Evolutionary conservation across 2,797 vertebrate genomes (phyloP), one percentile per base, ranked within the genome.

Genomic region (Pseudotriccus pelzelni): DNA sequence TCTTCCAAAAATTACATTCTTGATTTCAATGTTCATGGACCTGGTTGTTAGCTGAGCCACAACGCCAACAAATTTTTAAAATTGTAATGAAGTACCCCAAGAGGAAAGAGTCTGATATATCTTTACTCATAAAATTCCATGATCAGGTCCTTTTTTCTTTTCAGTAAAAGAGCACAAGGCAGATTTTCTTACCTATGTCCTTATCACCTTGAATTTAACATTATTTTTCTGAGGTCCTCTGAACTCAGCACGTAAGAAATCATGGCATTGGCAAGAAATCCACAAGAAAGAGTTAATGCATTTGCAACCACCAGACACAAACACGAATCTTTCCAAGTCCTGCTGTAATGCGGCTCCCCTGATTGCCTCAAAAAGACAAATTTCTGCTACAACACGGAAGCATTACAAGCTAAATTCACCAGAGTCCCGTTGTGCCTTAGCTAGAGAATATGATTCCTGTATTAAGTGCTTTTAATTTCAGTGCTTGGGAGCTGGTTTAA

Each of bases 401-500:
- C 75, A 90, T 88, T 97, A 96, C 95, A 94, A 97, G 95, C 89
- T 94, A 91, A 96, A 95, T 95, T 92, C 95, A 96, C 94, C 70
- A 96, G 94, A 94, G 91, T 88, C 84, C 85, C 83, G 79, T 96
- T 96, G 83, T 90, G 87, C 75, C 80, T 90, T 88, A 96, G 93
- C 87, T 94, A 93, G 85, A 96, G 89, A 93, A 95, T 94, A 97
- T 60, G 87, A 94, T 95, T 96, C 95, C 94, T 96, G 81, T 95
- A 95, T 96, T 97, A 96, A 96, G 93, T 92, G 79, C 94, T 96
- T 97, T 97, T 96, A 97, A 97, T 97, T 96, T 96, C 92, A 53
- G 87, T 81, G 96, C 90, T 84, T 96, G 91, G 87, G 90, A 96
- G 90, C 85, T 83, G 83, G 81, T 94, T 97, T 96, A 91, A 95